Percentiles rank a stretch among this genome's conserved stretches.
phyloP scores from a whole-genome alignment of 2,113 vertebrate species.

The Tyrannus savana region DNA sequence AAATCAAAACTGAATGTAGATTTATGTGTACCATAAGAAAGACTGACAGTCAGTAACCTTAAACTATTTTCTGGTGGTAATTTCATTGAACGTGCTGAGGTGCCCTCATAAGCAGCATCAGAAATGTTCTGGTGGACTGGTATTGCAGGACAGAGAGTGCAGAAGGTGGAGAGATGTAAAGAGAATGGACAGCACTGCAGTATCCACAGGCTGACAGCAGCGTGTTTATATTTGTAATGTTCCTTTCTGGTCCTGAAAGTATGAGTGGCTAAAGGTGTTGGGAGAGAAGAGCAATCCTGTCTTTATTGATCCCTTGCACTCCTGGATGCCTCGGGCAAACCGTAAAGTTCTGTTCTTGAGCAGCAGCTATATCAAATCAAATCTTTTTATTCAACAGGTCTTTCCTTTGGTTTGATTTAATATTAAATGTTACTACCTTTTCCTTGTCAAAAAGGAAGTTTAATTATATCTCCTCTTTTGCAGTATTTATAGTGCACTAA shows the following conservation, averaged over 20 bases:
- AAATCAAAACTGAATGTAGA: neutral
- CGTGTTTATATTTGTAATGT: rapidly evolving
- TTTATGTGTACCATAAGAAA: neutral
- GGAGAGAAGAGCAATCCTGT: rapidly evolving
- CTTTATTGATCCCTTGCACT: neutral
- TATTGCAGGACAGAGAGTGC: neutral
- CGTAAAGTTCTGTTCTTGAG: neutral
- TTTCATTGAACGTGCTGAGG: neutral
- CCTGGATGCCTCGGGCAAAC: neutral
- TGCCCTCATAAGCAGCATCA: neutral
- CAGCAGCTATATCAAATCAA: neutral
- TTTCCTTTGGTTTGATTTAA: neutral
- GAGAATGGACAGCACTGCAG: neutral
- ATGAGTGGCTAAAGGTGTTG: neutral
- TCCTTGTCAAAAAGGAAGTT: neutral
- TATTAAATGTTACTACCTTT: neutral
- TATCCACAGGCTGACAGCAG: neutral
- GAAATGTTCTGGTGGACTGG: neutral
- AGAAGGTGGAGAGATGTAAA: neutral
- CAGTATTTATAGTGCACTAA: neutral
- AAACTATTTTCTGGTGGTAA: neutral
- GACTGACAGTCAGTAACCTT: neutral
- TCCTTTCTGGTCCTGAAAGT: neutral
- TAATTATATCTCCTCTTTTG: neutral
- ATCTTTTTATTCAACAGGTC: neutral